Base-by-base conservation (phyloP, 1,140 invertebrate species). In the Neodiprion fabricii region DNA sequence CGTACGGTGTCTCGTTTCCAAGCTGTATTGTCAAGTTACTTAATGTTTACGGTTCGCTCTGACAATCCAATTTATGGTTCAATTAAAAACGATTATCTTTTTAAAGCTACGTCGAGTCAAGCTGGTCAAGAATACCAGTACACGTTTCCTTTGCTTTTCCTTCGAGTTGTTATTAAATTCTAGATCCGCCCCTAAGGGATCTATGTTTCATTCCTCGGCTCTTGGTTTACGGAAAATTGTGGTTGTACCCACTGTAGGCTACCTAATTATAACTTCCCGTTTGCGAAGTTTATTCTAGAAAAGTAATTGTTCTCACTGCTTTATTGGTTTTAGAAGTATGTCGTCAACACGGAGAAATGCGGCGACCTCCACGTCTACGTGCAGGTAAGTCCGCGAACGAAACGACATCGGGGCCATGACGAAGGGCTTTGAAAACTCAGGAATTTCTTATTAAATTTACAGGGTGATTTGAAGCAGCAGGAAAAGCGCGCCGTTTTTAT, bases 401-500 rank as follows among this genome's bases (percentile, higher is more conserved):
- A 71, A 73, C 70, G 72, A 77, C 21, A 21, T 71, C 21, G 70
- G 50, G 47, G 70, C 61, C 73, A 66, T n/a, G 61, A 77, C 10
- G 9, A 50, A 17, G 61, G 49, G 53, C 23, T 70, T 74, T 75
- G 73, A 50, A 72, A 70, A 47, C 70, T 73, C 11, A 71, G 74
- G 10, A 12, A 68, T 67, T 50, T 40, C 48, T 3, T 53, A 79
- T 70, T 83, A 75, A 17, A 86, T 87, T 85, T 88, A 11, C 87
- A 96, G 94, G 95, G 95, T 73, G 94, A 95, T 86, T 84, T 95
- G 76, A 91, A 91, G 72, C 93, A 94, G 83, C 92, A 94, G 82
- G 93, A 95, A 79, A 94, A 94, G 80, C 89, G 93, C 83, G 94
- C 95, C 76, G 92, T 96, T 68, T 95, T 97, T 83, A 87, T 97